phyloP scores from a whole-genome alignment of 1,140 invertebrate genomes.

The Dendrolimus kikuchii region DNA sequence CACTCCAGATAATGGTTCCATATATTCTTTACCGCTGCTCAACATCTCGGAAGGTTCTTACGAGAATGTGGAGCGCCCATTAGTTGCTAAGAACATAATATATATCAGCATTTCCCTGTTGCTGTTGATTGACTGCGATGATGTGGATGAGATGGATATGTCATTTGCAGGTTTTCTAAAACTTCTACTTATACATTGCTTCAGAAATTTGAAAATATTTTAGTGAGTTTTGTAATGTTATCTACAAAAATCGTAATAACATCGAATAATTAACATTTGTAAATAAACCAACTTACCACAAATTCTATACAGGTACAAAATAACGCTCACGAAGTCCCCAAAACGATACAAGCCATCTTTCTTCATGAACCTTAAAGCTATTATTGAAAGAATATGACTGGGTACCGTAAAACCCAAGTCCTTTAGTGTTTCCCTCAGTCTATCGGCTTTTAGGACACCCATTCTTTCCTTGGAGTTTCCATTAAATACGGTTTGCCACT shows the following conservation, averaged over 20 bases:
- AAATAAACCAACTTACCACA: constrained; percentile 79
- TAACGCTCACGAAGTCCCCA: constrained; percentile 92
- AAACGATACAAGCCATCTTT: constrained; percentile 95
- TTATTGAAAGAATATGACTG: constrained; percentile 85
- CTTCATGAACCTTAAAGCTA: constrained; percentile 91
- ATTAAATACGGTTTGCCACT: constrained; percentile 93
- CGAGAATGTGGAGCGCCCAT: too few relatives aligned
- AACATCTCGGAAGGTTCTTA: too few relatives aligned
- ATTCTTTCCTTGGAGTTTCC: constrained; percentile 93
- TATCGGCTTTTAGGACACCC: constrained; percentile 90
- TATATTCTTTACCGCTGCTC: too few relatives aligned
- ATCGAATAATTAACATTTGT: constrained; percentile 81
- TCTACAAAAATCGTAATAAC: constrained; percentile 52
- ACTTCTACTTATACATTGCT: too few relatives aligned
- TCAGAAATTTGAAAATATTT: too few relatives aligned
- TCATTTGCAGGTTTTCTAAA: too few relatives aligned
- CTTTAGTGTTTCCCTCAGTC: constrained; percentile 85
- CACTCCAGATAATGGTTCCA: too few relatives aligned
- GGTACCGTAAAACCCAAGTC: constrained; percentile 92
- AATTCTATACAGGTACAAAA: constrained; percentile 89
- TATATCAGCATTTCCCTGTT: too few relatives aligned
- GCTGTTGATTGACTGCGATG: too few relatives aligned
- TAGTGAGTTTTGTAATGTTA: too few relatives aligned
- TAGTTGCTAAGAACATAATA: too few relatives aligned
- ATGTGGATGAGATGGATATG: too few relatives aligned